Percentiles rank a stretch among this genome's conserved stretches.
Conservation (phyloP, 2,888 invertebrate genomes). For the Pinctada fucata region DNA sequence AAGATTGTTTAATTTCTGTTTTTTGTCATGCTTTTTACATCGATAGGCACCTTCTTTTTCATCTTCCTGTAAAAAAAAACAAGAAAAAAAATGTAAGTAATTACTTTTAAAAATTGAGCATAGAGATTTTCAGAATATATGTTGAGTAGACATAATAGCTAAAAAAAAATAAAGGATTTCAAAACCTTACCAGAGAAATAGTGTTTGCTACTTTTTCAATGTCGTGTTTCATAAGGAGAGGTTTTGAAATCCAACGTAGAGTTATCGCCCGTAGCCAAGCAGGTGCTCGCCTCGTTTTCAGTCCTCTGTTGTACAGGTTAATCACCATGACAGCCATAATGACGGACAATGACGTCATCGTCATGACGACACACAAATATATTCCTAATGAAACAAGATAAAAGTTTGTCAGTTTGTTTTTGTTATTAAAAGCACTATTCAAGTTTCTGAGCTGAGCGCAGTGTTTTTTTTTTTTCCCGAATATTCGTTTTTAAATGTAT, state of each 20-base stretch:
- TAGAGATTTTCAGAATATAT: too few species aligned
- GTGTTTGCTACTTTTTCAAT: conserved; percentile 66
- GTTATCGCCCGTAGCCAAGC: conserved; percentile 66
- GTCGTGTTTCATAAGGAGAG: conserved; percentile 69
- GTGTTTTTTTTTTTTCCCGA: too few species aligned
- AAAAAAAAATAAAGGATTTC: too few species aligned
- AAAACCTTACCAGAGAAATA: conserved; percentile 66
- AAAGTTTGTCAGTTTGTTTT: neutral
- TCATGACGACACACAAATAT: conserved; percentile 81
- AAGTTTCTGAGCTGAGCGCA: too few species aligned
- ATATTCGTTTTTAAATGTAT: too few species aligned
- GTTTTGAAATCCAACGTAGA: conserved; percentile 64
- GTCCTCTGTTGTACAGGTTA: conserved; percentile 78
- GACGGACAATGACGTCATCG: conserved; percentile 78
- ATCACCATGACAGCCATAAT: conserved; percentile 81
- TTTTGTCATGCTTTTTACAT: conserved; percentile 39
- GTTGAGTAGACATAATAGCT: too few species aligned
- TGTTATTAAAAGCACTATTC: too few species aligned
- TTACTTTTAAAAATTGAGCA: too few species aligned
- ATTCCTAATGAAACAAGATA: conserved; percentile 75
- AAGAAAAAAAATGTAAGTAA: too few species aligned
- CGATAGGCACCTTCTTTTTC: conserved; percentile 47
- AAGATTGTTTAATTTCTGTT: conserved; percentile 4
- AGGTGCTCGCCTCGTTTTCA: conserved; percentile 70
- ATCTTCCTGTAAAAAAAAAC: conserved; percentile 46